phyloP scores from a whole-genome alignment of 2,113 vertebrate genomes.

The Macrotis lagotis region DNA sequence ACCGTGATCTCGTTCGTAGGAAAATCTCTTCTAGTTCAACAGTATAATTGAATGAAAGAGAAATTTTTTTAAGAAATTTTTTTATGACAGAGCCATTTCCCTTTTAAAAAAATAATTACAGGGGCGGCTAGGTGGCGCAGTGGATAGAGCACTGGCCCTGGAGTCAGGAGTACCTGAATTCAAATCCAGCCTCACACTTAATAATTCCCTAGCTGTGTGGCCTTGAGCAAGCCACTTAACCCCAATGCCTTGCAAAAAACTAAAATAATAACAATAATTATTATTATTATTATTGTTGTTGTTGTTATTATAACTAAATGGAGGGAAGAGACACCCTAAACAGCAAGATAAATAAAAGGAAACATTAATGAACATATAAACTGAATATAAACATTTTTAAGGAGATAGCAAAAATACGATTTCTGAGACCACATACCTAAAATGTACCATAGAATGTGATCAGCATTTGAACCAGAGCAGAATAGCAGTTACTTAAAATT shows the following conservation, averaged over 20 bases:
- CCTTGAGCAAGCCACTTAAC: too few relatives aligned
- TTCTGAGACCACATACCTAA: background rate
- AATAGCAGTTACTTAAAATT: background rate
- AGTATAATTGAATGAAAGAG: background rate
- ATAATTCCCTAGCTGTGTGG: too few relatives aligned
- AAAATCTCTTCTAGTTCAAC: background rate
- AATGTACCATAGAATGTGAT: background rate
- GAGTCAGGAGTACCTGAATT: too few relatives aligned
- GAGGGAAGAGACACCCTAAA: background rate
- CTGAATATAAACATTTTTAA: too few relatives aligned
- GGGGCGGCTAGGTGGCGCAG: too few relatives aligned
- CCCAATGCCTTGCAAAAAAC: too few relatives aligned
- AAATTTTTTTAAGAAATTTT: background rate
- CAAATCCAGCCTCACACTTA: too few relatives aligned
- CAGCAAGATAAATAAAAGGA: background rate
- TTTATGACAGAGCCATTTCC: background rate
- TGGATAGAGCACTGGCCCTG: too few relatives aligned
- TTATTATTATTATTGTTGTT: too few relatives aligned
- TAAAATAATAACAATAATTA: background rate
- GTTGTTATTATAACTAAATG: background rate
- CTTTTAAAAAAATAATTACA: too few relatives aligned
- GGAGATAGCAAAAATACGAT: background rate
- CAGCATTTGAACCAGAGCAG: background rate
- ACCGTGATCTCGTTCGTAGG: background rate
- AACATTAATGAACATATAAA: background rate